These are phyloP conservation scores for Physocephala rufipes DNA, from an alignment of 2,888 invertebrate species.

Conservation along the genomic window DNA sequence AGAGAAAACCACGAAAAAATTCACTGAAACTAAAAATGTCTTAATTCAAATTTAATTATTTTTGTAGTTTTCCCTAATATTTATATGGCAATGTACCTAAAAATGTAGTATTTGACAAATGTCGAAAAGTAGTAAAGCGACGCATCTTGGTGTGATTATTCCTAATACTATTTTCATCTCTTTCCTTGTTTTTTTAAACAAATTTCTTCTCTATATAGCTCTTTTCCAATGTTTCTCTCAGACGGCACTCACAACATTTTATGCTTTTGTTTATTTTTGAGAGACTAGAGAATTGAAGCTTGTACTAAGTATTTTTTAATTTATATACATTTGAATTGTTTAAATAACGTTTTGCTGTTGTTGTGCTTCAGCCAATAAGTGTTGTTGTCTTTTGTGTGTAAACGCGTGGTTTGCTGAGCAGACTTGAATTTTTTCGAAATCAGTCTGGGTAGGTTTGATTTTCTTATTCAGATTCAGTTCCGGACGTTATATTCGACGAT, in stretches of 20 bases:
- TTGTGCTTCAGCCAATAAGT: not conserved
- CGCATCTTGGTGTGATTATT: too few relatives aligned
- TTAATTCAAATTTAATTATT: too few relatives aligned
- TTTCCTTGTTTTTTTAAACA: not conserved
- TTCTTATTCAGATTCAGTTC: conserved; percentile 47
- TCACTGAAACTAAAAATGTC: too few relatives aligned
- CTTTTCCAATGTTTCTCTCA: not conserved
- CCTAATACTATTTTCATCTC: not conserved
- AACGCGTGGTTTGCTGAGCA: conserved; percentile 3
- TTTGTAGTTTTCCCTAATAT: too few relatives aligned
- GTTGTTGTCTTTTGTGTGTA: not conserved
- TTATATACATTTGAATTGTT: too few relatives aligned
- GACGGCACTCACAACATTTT: not conserved
- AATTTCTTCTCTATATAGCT: not conserved
- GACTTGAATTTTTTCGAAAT: conserved; percentile 30
- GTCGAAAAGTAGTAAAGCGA: too few relatives aligned
- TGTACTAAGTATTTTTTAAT: too few relatives aligned
- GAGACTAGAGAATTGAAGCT: conserved; percentile 4
- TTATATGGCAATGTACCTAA: too few relatives aligned
- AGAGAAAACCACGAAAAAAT: too few relatives aligned
- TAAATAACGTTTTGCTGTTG: conserved; percentile 15
- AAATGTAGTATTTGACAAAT: too few relatives aligned
- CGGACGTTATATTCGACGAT: conserved; percentile 50
- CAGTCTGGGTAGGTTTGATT: conserved; percentile 28
- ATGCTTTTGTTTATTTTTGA: conserved; percentile 33